These are phyloP conservation scores for Lamellibrachia columna DNA, from an alignment of 2,888 invertebrate species.

Conservation along the genomic window DNA sequence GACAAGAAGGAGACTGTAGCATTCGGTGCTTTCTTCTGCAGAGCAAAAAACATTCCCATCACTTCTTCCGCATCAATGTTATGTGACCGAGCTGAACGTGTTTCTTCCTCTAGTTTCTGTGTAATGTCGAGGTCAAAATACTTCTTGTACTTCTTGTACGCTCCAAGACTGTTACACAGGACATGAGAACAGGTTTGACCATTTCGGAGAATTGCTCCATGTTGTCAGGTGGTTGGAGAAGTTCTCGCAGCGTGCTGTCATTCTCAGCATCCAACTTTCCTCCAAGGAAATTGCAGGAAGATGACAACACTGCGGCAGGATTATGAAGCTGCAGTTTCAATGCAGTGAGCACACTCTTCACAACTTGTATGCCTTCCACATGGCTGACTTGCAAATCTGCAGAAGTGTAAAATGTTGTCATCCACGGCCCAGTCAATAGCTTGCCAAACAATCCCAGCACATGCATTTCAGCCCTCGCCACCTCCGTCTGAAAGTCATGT, in stretches of 20 bases:
- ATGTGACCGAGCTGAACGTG: not conserved
- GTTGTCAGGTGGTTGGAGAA: not conserved
- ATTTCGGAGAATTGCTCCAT: not conserved
- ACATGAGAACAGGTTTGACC: not conserved
- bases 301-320: not conserved
- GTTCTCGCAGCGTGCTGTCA: not conserved
- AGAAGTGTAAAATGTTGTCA: slow-evolving; percentile 28
- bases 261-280: not conserved
- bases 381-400: slow-evolving; percentile 20
- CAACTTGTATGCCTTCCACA: slow-evolving; percentile 22
- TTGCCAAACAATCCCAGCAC: slow-evolving; percentile 32
- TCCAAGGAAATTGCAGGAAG: not conserved
- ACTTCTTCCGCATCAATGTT: not conserved
- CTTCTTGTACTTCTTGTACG: not conserved
- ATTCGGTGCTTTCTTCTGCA: no score
- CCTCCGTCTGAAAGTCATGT: slow-evolving; percentile 27
- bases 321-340: not conserved
- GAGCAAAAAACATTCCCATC: no score
- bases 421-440: not conserved
- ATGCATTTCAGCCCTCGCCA: slow-evolving; percentile 31
- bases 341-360: not conserved
- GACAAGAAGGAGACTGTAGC: no score
- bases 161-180: not conserved
- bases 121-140: not conserved
- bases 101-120: not conserved